phyloP scores from a whole-genome alignment of 2,113 vertebrate genomes.

The Panthera tigris region DNA sequence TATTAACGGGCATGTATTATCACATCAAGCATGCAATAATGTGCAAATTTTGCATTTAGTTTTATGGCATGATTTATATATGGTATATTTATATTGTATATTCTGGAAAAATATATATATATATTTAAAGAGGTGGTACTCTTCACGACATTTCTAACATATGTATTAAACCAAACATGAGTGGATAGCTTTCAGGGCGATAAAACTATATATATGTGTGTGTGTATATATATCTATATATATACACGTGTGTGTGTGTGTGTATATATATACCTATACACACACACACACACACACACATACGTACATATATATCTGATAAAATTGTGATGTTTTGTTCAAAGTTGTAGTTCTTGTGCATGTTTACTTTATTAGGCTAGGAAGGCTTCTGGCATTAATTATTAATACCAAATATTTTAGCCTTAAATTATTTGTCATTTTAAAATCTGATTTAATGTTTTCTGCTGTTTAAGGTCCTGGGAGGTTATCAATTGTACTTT shows the following conservation, averaged over 20 bases:
- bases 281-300: background rate
- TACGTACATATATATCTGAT: constrained; percentile 78
- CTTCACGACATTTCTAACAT: constrained; percentile 74
- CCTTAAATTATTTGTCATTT: constrained; percentile 92
- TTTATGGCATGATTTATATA: constrained; percentile 94
- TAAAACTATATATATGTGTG: constrained; percentile 34
- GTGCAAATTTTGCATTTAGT: constrained; percentile 88
- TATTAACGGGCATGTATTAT: constrained; percentile 91
- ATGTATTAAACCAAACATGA: constrained; percentile 75
- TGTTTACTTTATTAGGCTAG: constrained; percentile 89
- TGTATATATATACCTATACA: background rate
- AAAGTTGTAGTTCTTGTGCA: constrained; percentile 91
- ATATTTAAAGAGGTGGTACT: constrained; percentile 77
- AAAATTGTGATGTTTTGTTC: constrained; percentile 85
- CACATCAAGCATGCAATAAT: constrained; percentile 93
- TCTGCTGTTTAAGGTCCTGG: constrained; percentile 82
- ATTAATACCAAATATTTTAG: constrained; percentile 84
- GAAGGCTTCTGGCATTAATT: constrained; percentile 77
- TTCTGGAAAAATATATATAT: constrained; percentile 86
- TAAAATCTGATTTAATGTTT: constrained; percentile 87
- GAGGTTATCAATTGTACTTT: constrained; percentile 78
- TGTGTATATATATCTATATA: background rate
- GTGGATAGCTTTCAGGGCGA: constrained; percentile 79
- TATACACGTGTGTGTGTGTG: background rate
- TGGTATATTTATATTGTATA: constrained; percentile 88